phyloP scores from a whole-genome alignment of 2,797 vertebrate genomes.

The Kryptopterus vitreolus region DNA sequence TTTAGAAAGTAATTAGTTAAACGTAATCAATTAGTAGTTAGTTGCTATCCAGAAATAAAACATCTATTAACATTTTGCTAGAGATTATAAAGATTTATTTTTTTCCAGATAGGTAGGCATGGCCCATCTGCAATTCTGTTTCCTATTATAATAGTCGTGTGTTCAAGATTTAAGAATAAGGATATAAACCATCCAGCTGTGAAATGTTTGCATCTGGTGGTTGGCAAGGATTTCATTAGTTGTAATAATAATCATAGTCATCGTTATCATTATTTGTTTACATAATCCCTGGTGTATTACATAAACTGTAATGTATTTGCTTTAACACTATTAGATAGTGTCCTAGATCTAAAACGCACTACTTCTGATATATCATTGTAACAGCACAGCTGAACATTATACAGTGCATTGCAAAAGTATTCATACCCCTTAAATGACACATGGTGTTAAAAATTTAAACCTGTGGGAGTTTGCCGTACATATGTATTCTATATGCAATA shows the following conservation, averaged over 20 bases:
- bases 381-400: background rate
- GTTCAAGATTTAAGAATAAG: background rate
- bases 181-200: background rate
- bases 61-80: background rate
- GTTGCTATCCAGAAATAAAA: background rate
- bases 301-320: no score
- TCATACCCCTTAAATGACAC: no score
- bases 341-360: background rate
- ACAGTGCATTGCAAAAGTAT: no score
- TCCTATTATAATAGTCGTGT: background rate
- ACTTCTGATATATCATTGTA: background rate
- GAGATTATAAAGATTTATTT: no score
- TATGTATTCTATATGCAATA: no score
- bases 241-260: background rate
- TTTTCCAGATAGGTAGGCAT: background rate
- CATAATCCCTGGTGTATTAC: background rate
- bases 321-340: background rate
- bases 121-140: background rate
- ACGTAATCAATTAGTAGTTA: background rate
- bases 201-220: background rate
- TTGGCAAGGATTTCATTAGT: background rate
- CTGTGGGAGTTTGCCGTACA: no score
- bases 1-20: slow-evolving; percentile 3
- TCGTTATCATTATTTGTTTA: background rate
- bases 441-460: no score